These are phyloP conservation scores for Acropternis orthonyx DNA, from an alignment of 2,797 vertebrate genomes.

Conservation along the genomic window DNA sequence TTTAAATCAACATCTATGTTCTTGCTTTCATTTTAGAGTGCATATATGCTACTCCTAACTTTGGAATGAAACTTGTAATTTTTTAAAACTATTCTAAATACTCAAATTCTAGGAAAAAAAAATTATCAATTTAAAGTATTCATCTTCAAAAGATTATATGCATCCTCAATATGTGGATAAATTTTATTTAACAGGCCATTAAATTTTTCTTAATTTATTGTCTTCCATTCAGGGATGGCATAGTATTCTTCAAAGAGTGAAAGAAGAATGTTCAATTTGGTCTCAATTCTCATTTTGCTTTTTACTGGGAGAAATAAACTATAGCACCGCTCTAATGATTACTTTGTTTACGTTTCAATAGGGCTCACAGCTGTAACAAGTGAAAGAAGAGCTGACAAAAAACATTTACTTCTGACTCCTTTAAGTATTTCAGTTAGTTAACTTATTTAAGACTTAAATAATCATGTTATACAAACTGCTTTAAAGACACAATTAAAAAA, in stretches of 20 bases:
- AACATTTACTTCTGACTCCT: fast-evolving
- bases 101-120: neutral
- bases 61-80: neutral
- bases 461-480: neutral
- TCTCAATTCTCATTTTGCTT: neutral
- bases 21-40: neutral
- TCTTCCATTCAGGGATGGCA: neutral
- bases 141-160: neutral
- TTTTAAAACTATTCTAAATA: neutral
- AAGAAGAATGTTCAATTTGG: neutral
- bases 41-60: fast-evolving
- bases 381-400: neutral
- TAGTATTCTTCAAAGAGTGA: neutral
- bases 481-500: neutral
- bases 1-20: neutral
- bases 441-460: neutral
- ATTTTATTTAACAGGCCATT: neutral
- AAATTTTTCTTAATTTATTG: neutral
- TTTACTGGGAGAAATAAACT: neutral
- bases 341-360: neutral
- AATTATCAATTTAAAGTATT: neutral
- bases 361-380: neutral
- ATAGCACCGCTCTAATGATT: neutral
- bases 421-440: neutral
- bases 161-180: neutral